Conservation (phyloP, 2,113 vertebrate species). For the Dipodomys spectabilis region DNA sequence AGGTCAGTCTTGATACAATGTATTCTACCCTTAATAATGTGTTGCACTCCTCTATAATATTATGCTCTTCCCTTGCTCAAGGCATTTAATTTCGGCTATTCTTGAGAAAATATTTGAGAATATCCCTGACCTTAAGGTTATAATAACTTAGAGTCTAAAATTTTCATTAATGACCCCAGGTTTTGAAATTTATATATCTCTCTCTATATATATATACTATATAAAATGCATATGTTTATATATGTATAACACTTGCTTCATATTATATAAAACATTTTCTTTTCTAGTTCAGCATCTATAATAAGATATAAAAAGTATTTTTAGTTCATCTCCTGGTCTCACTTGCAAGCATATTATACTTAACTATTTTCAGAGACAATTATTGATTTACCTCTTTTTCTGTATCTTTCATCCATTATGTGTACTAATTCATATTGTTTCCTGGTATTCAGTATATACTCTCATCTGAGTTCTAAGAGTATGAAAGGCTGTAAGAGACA, state of each 20-base stretch:
- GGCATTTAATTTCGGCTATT: conserved; percentile 70
- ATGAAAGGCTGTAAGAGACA: not conserved
- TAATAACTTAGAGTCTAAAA: conserved; percentile 69
- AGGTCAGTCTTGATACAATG: conserved; percentile 45
- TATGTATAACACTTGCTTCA: not conserved
- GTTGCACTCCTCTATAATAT: conserved; percentile 15
- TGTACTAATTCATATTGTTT: not conserved
- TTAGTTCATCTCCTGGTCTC: not conserved
- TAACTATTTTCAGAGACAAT: not conserved
- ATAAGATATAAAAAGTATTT: not conserved
- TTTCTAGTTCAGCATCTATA: not conserved
- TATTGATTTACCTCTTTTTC: not conserved
- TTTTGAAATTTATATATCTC: conserved; percentile 19
- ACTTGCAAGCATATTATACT: not conserved
- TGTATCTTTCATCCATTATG: not conserved
- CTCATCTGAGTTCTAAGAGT: not conserved
- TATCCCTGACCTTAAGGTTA: conserved; percentile 63
- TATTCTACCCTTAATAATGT: conserved; percentile 47
- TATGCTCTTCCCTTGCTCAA: conserved; percentile 33
- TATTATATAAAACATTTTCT: not conserved
- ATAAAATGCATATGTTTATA: not conserved
- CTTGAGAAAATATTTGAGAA: conserved; percentile 68
- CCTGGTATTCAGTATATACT: not conserved
- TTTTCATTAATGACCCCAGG: conserved; percentile 45
- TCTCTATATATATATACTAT: too few species aligned